Evolutionary conservation across 1,140 invertebrate genomes (phyloP).

Genomic region (Bombus consobrinus): DNA sequence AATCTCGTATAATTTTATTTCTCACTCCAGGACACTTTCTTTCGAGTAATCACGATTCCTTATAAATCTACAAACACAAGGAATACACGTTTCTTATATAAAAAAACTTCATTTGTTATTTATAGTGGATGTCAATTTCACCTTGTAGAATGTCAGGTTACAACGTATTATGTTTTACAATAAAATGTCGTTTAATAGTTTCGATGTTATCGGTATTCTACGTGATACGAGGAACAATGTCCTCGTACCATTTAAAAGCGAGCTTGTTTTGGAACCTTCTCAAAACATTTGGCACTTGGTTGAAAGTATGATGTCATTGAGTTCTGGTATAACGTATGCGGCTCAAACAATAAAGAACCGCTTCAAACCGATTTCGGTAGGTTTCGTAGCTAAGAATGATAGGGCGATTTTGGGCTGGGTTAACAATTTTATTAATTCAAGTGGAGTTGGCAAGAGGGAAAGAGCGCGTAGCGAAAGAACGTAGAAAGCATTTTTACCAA

Average conservation of each 20-base stretch:
- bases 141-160: neutral
- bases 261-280: slow-evolving; percentile 56
- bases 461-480: neutral
- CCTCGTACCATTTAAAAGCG: slow-evolving; percentile 51
- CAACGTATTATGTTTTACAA: neutral
- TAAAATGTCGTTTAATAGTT: neutral
- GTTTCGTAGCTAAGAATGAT: slow-evolving; percentile 21
- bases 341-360: slow-evolving; percentile 38
- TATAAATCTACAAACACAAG: neutral
- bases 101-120: too few relatives aligned
- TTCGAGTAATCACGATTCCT: neutral
- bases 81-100: neutral
- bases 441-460: neutral
- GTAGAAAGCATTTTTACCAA: neutral
- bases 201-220: neutral
- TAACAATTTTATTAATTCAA: slow-evolving; percentile 15
- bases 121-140: too few relatives aligned
- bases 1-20: neutral
- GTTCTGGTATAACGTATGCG: slow-evolving; percentile 19
- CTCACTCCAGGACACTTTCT: slow-evolving; percentile 7
- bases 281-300: slow-evolving; percentile 56
- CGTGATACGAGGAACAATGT: slow-evolving; percentile 43
- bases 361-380: slow-evolving; percentile 52
- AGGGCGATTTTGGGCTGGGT: slow-evolving; percentile 1
- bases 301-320: slow-evolving; percentile 51